A percentile compares a stretch with the other conserved stretches of the same genome.
Conservation (phyloP, 2,113 vertebrate genomes). For the Hippocampus guttulatus region DNA sequence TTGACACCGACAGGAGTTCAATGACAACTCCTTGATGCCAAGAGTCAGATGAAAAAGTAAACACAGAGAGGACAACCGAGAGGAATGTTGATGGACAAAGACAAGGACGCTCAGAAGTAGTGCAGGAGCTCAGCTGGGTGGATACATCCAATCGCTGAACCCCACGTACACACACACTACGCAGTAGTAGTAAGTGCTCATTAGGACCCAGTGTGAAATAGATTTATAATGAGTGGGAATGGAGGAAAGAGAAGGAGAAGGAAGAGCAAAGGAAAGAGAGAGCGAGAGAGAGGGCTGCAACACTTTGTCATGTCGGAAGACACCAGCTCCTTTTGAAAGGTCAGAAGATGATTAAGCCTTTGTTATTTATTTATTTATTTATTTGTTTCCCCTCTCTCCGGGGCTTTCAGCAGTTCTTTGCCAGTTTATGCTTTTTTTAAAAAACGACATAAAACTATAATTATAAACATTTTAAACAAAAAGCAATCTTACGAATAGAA, state of each 20-base stretch:
- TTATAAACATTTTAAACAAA: neutral
- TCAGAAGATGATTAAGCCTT: constrained; percentile 44
- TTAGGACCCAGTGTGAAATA: constrained; percentile 21
- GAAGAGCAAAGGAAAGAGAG: constrained; percentile 1
- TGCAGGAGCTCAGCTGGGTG: constrained; percentile 37
- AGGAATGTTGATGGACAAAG: constrained; percentile 13
- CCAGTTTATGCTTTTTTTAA: constrained; percentile 7
- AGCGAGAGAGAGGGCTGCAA: constrained; percentile 1
- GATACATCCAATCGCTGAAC: neutral
- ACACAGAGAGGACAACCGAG: neutral
- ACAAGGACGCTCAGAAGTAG: constrained; percentile 25
- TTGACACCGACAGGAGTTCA: constrained; percentile 20
- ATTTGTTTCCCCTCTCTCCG: neutral
- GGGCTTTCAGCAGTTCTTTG: constrained; percentile 4
- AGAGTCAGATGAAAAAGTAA: constrained; percentile 32
- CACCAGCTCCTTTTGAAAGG: constrained; percentile 32
- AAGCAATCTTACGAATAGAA: constrained; percentile 19
- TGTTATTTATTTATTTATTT: constrained; percentile 17
- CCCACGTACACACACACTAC: neutral
- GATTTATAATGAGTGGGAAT: constrained; percentile 15
- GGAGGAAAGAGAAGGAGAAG: constrained; percentile 4
- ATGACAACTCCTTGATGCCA: constrained; percentile 44
- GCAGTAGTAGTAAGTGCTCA: constrained; percentile 26
- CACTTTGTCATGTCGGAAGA: constrained; percentile 20
- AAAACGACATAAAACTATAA: neutral